Conservation (phyloP, 2,888 invertebrate species). For the Leptopilina syphax region DNA sequence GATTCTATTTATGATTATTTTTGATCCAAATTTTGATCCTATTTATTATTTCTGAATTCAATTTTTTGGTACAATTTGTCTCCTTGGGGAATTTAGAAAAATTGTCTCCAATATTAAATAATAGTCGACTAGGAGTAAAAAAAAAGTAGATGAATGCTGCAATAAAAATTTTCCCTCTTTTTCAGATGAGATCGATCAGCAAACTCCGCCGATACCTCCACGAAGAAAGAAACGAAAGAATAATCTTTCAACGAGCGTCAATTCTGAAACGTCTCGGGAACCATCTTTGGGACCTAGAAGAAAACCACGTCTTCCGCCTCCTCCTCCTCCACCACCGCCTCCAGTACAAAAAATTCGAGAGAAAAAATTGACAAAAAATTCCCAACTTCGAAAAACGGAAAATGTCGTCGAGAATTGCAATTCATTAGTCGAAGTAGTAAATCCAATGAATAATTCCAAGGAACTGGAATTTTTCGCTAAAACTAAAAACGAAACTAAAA, state of each 20-base stretch:
- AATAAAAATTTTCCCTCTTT: slow-evolving; percentile 38
- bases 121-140: no score
- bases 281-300: slow-evolving; percentile 42
- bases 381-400: slow-evolving; percentile 14
- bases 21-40: no score
- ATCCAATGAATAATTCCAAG: not conserved
- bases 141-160: no score
- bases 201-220: slow-evolving; percentile 72
- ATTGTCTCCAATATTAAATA: no score
- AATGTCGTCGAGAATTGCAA: not conserved
- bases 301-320: slow-evolving; percentile 56
- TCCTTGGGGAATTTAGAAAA: no score
- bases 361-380: slow-evolving; percentile 45
- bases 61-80: no score
- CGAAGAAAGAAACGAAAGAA: slow-evolving; percentile 69
- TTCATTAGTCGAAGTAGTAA: slow-evolving; percentile 44
- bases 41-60: no score
- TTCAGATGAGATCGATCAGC: slow-evolving; percentile 61
- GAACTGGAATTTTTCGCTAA: not conserved
- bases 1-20: no score
- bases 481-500: not conserved
- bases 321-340: slow-evolving; percentile 51
- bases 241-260: slow-evolving; percentile 51
- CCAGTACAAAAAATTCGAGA: slow-evolving; percentile 40
- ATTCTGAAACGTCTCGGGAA: slow-evolving; percentile 47